phyloP scores from a whole-genome alignment of 2,797 vertebrate genomes.

The Chiloscyllium punctatum region DNA sequence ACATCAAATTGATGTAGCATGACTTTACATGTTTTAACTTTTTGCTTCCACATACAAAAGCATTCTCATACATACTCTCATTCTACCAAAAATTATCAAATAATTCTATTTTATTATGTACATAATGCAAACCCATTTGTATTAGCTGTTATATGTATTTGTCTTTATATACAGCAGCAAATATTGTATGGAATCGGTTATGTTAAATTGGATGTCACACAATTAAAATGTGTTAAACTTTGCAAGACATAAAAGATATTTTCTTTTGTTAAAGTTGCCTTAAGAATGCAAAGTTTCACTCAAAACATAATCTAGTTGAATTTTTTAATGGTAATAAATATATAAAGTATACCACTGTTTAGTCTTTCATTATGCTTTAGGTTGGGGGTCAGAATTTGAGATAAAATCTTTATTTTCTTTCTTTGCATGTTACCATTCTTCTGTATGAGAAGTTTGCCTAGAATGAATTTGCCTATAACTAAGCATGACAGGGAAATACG shows the following conservation, averaged over 20 bases:
- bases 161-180: neutral
- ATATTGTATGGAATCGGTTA: neutral
- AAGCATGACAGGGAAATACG: neutral
- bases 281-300: neutral
- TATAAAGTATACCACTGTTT: neutral
- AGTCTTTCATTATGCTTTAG: neutral
- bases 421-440: neutral
- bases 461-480: neutral
- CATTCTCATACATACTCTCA: neutral
- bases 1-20: neutral
- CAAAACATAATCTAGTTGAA: neutral
- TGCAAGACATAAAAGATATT: neutral
- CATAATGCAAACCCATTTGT: conserved; percentile 73
- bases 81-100: neutral
- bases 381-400: neutral
- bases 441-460: neutral
- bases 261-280: neutral
- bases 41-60: neutral
- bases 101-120: neutral
- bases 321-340: neutral
- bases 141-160: conserved; percentile 73
- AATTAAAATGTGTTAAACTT: neutral
- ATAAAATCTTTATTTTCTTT: neutral
- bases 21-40: neutral
- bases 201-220: neutral